Conservation (phyloP, 2,113 vertebrate species). For the Odocoileus virginianus region DNA sequence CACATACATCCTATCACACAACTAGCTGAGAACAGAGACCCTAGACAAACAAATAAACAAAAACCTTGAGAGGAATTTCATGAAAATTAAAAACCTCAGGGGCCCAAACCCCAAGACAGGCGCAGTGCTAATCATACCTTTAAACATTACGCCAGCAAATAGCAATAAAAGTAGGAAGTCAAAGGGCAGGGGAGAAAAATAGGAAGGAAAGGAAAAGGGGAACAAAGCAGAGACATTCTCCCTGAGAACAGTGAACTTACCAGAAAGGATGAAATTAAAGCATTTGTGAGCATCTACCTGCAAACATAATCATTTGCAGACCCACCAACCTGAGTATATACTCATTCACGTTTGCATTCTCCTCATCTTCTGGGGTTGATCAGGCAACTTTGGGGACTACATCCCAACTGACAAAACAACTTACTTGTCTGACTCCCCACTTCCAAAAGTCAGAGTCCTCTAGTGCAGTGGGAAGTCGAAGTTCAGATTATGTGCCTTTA, state of each 20-base stretch:
- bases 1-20: not conserved
- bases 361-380: not conserved
- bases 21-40: not conserved
- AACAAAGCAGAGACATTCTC: not conserved
- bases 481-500: not conserved
- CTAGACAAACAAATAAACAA: not conserved
- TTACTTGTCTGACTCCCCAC: not conserved
- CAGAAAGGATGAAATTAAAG: not conserved
- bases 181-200: not conserved
- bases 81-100: not conserved
- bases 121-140: not conserved
- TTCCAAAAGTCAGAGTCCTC: not conserved
- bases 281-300: not conserved
- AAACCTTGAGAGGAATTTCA: not conserved
- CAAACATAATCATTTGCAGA: not conserved
- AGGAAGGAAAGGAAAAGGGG: slow-evolving; percentile 31
- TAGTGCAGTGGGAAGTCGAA: not conserved
- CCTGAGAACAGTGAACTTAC: not conserved
- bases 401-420: not conserved
- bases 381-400: not conserved
- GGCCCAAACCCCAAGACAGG: not conserved
- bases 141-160: not conserved
- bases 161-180: not conserved
- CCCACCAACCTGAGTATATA: not conserved
- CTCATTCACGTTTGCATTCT: not conserved